Percentiles rank a stretch among this genome's conserved stretches.
These are phyloP conservation scores for Scaptomyza reducta DNA, from an alignment of 2,888 invertebrate genomes.

Conservation along the genomic window DNA sequence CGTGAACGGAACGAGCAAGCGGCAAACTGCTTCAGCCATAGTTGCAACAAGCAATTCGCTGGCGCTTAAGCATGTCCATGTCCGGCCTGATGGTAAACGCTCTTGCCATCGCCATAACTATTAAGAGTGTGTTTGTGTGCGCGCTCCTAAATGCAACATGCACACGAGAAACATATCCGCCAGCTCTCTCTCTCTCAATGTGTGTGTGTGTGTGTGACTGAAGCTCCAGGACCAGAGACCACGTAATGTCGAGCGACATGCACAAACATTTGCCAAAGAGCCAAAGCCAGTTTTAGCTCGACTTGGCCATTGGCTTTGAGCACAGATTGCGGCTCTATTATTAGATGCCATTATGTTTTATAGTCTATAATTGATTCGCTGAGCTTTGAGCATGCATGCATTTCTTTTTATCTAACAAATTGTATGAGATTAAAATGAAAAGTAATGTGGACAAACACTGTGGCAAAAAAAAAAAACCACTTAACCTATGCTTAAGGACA, in stretches of 20 bases:
- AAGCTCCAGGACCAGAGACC: constrained; percentile 44
- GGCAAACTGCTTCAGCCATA: constrained; percentile 10
- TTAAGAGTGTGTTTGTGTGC: constrained; percentile 9
- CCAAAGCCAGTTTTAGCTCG: constrained; percentile 20
- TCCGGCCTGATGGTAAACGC: constrained; percentile 61
- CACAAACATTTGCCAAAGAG: constrained; percentile 33
- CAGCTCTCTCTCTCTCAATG: constrained; percentile 16
- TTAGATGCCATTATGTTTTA: constrained; percentile 84
- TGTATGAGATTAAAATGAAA: constrained; percentile 76
- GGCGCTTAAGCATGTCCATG: constrained; percentile 80
- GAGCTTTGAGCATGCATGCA: constrained; percentile 67
- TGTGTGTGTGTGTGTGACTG: constrained; percentile 2
- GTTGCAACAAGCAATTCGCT: constrained; percentile 45
- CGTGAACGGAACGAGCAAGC: constrained; percentile 52
- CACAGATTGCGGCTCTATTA: constrained; percentile 81
- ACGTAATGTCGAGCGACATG: constrained; percentile 69
- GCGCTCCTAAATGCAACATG: constrained; percentile 53
- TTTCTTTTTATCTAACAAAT: constrained; percentile 80
- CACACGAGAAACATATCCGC: constrained; percentile 60
- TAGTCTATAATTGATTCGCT: constrained; percentile 82
- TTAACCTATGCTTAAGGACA: constrained; percentile 36
- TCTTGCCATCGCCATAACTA: constrained; percentile 18
- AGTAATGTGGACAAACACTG: constrained; percentile 60
- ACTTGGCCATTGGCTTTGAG: constrained; percentile 48
- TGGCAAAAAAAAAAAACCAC: constrained; percentile 20